Base-by-base conservation (phyloP, 1,140 invertebrate species). In the Tetramorium alpestre region DNA sequence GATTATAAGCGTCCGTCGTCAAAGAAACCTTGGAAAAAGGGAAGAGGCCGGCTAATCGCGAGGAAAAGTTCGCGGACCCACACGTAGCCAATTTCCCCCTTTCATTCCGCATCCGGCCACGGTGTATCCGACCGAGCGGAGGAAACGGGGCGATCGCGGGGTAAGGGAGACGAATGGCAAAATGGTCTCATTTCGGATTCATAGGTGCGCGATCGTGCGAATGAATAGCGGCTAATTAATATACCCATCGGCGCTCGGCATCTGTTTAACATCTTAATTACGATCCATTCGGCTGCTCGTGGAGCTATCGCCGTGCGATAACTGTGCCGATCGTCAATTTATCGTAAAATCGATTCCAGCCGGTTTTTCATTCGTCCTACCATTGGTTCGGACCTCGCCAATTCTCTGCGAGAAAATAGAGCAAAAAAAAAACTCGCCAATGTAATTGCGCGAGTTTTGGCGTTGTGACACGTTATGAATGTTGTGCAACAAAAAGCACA, bases 211-310 rank as follows among this genome's bases (percentile, higher is more conserved):
- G 67, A 82, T 82, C 80, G 80, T 41, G 18, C 80, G 67, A 73
- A 82, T 82, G 80, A 82, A 82, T 82, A 73, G 80, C 67, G 69
- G 54, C 80, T 82, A 73, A 82, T 82, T 82, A 82, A 82, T 82
- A 73, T 18, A 73, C 69, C 54, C 41, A 73, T 60, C 25, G 80
- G 54, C 54, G 64, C 54, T 47, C 25, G 62, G 80, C 67, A 41
- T 82, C 56, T 73, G 67, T 82, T 82, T 82, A 82, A 82, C 80
- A 82, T 82, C 80, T 82, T 82, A 82, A 82, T 82, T 82, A 33
- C 65, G 54, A 82, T 69, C 25, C 67, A 82, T 82, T 82, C 51
- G 51, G 5, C 5, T 13, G 28, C 38, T 49, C 41, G 47, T n/a
- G 22, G 41, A 58, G 25, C 44, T 47, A 60, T 16, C 54, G 76